These are phyloP conservation scores for Pterocles orientalis DNA, from an alignment of 2,113 vertebrate species.

Conservation along the genomic window DNA sequence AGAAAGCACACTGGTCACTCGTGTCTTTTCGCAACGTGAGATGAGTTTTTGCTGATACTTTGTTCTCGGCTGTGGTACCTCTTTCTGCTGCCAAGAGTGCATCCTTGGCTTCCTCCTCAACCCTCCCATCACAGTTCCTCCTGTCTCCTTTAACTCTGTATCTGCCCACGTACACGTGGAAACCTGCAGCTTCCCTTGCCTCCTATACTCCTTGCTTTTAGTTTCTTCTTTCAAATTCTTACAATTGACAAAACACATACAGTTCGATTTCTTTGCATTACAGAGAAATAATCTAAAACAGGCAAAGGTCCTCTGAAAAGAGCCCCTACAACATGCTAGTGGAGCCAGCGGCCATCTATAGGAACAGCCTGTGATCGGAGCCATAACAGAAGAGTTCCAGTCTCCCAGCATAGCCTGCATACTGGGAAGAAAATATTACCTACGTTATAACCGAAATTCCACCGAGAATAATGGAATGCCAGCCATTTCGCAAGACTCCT, in stretches of 20 bases:
- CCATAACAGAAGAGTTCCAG: neutral
- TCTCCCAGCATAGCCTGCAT: neutral
- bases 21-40: neutral
- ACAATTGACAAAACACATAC: neutral
- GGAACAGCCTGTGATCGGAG: neutral
- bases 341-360: neutral
- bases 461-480: neutral
- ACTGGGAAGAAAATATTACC: neutral
- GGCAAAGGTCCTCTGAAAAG: neutral
- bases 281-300: neutral
- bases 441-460: neutral
- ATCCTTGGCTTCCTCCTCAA: neutral
- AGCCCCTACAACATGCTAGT: accelerated
- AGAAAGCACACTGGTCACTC: neutral
- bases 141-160: neutral
- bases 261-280: neutral
- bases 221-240: neutral
- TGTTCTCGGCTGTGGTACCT: neutral
- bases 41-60: neutral
- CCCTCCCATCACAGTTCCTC: neutral
- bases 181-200: neutral
- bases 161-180: accelerated
- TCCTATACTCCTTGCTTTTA: neutral
- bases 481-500: neutral
- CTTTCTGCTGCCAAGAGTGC: neutral